Evolutionary conservation across 2,888 invertebrate species (phyloP), one percentile per base, ranked within the genome.

Genomic region (Diachrysia chrysitis): DNA sequence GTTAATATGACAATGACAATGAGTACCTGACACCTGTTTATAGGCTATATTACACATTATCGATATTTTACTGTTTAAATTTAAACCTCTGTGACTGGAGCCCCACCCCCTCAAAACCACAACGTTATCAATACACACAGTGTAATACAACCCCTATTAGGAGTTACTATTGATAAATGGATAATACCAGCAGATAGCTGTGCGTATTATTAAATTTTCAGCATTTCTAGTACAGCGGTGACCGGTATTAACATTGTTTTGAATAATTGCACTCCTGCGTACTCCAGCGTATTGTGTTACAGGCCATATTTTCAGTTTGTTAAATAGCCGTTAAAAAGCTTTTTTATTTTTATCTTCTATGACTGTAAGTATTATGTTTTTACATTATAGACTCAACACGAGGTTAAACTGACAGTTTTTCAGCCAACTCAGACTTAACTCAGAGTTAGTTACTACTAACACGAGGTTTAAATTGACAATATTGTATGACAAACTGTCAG

Each of bases 111-210:
- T 21, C 57, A 63, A 74, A 76, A 81, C 83, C 75, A 46, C 78
- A 73, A 55, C 65, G 73, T 68, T 80, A 78, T 83, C 83, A 80
- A 82, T 82, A 82, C 66, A 70, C 68, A 61, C 66, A 76, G 72
- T 74, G 73, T 78, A 73, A 71, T 72, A 76, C 71, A 69, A 72
- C 73, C 73, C 71, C 65, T 69, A 81, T 81, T 74, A 80, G 79
- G 55, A 69, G 68, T 70, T 73, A 78, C 65, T 77, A 80, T 70
- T 76, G 83, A 82, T 83, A 73, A 82, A 78, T 77, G 72, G 66
- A 78, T 82, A 69, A 70, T 48, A 57, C 37, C 19, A 29, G 29
- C 59, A 71, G 82, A 79, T 68, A 69, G 63, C 62, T 37, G 48
- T 57, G 66, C 56, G 53, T 76, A 58, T 69, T 73, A 80, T 82